Evolutionary conservation across 2,797 vertebrate species (phyloP).

Genomic region (Rhinella marina): DNA sequence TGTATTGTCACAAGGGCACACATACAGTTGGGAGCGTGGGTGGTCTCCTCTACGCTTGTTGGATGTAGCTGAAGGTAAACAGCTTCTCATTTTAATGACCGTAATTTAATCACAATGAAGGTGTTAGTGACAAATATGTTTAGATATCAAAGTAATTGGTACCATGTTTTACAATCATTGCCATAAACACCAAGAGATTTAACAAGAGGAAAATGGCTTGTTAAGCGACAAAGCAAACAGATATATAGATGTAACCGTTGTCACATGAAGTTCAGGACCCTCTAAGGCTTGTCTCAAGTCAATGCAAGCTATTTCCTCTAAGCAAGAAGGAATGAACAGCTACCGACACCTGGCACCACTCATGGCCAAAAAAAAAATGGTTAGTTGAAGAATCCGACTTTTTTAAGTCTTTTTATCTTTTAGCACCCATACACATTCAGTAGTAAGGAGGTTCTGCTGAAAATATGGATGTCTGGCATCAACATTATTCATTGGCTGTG

Average conservation of each 20-base stretch:
- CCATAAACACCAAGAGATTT: constrained; percentile 17
- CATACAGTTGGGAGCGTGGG: constrained; percentile 36
- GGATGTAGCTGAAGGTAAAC: constrained; percentile 44
- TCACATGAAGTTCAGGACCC: not conserved
- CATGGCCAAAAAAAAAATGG: not conserved
- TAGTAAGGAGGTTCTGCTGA: no score
- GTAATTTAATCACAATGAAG: constrained; percentile 56
- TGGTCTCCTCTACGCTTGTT: constrained; percentile 46
- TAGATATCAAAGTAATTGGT: constrained; percentile 54
- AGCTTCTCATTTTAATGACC: constrained; percentile 34
- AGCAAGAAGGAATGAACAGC: not conserved
- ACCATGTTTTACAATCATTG: constrained; percentile 39
- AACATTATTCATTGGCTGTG: no score
- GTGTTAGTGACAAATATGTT: constrained; percentile 61
- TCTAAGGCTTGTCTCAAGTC: not conserved
- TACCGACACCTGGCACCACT: not conserved
- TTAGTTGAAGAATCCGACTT: no score
- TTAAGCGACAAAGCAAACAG: not conserved
- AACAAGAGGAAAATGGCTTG: constrained; percentile 4
- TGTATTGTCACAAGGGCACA: not conserved
- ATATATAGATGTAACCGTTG: not conserved
- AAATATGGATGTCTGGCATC: no score
- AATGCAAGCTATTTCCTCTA: not conserved
- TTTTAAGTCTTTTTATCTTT: no score
- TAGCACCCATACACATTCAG: no score